Percentiles rank a stretch among this genome's conserved stretches.
Conservation (phyloP, 2,888 invertebrate species). For the Agapetus fuscipes region DNA sequence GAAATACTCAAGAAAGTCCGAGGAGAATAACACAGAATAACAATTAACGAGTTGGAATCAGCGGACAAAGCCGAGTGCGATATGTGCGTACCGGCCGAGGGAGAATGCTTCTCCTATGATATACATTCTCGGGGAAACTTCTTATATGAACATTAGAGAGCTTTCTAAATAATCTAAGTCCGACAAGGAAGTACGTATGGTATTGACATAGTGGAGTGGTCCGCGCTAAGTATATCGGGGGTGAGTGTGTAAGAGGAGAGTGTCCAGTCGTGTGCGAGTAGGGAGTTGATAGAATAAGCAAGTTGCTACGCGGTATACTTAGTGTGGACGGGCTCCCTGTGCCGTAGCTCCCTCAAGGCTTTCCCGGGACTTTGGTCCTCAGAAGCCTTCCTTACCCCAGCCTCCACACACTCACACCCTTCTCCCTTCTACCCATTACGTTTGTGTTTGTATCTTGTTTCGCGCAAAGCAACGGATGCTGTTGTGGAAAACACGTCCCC, state of each 20-base stretch:
- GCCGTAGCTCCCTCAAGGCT: conserved; percentile 24
- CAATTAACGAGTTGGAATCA: conserved; percentile 17
- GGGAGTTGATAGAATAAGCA: conserved; percentile 50
- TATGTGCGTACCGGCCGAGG: neutral
- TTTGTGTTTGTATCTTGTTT: conserved; percentile 23
- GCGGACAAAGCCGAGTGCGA: conserved; percentile 8
- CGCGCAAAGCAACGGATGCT: conserved; percentile 22
- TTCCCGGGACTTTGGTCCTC: conserved; percentile 22
- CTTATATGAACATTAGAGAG: conserved; percentile 52
- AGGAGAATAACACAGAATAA: conserved; percentile 15
- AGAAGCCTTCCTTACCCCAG: conserved; percentile 24
- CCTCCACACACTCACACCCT: conserved; percentile 30
- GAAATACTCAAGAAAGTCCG: conserved; percentile 7
- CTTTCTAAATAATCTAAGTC: conserved; percentile 53
- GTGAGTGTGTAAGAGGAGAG: conserved; percentile 11
- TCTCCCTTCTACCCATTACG: conserved; percentile 42
- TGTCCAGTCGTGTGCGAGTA: conserved; percentile 31
- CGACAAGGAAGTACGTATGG: conserved; percentile 49
- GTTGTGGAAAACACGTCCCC: conserved; percentile 2
- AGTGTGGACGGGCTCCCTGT: conserved; percentile 31
- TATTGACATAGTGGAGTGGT: conserved; percentile 50
- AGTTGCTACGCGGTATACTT: conserved; percentile 31
- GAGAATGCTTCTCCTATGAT: conserved; percentile 3
- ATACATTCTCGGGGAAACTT: conserved; percentile 44
- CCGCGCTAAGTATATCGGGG: conserved; percentile 38